A percentile compares a stretch with the other conserved stretches of the same genome.
Conservation (phyloP, 2,113 vertebrate species). For the Phocoena sinus region DNA sequence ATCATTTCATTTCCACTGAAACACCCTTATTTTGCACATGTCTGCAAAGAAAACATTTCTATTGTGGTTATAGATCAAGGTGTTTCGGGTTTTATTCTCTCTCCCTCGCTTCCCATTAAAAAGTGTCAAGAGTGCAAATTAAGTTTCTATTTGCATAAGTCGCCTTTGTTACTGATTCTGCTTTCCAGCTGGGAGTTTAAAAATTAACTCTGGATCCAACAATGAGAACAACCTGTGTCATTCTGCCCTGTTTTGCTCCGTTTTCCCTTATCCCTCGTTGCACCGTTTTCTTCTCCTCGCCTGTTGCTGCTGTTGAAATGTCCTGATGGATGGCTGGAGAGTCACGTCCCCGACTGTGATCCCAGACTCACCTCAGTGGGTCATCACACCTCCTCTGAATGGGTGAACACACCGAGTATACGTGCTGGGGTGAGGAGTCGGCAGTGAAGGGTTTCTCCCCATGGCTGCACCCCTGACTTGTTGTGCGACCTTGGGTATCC, state of each 20-base stretch:
- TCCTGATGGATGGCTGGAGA: background rate
- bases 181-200: background rate
- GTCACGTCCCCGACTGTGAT: rapidly evolving
- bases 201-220: background rate
- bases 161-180: background rate
- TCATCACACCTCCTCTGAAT: background rate
- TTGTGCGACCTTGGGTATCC: background rate
- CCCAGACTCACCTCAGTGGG: background rate
- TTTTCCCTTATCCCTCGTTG: background rate
- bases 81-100: background rate
- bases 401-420: background rate
- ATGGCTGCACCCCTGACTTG: background rate
- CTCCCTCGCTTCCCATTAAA: background rate
- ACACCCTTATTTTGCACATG: background rate
- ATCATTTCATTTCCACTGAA: background rate
- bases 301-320: background rate
- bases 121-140: background rate
- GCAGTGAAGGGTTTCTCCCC: background rate
- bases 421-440: rapidly evolving
- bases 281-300: background rate
- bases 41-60: background rate
- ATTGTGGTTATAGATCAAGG: background rate
- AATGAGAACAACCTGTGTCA: background rate
- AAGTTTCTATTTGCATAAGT: background rate
- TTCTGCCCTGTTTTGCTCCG: background rate